These are phyloP conservation scores for Sardinella longiceps DNA, from an alignment of 2,797 vertebrate genomes.

Conservation along the genomic window DNA sequence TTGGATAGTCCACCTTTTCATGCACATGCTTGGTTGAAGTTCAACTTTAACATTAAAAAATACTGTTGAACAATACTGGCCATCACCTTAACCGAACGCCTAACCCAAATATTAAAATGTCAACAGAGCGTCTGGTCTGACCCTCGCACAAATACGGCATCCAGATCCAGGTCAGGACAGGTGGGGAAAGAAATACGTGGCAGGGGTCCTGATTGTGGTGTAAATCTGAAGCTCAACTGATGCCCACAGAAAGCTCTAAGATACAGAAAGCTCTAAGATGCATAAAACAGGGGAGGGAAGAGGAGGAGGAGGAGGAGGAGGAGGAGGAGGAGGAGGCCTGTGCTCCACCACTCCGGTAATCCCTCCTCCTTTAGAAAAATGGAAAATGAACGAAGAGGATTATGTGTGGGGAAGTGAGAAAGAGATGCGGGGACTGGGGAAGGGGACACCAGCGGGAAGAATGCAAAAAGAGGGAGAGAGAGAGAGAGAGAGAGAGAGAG, in stretches of 20 bases:
- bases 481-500: constrained; percentile 15
- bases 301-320: neutral
- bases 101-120: too few species aligned
- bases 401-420: constrained; percentile 34
- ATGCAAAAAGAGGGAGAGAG: neutral
- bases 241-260: neutral
- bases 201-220: too few species aligned
- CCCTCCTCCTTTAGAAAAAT: constrained; percentile 27
- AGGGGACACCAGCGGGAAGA: neutral
- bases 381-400: constrained; percentile 42
- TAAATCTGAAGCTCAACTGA: neutral
- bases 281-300: neutral
- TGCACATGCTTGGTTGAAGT: too few species aligned
- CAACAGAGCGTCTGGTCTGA: too few species aligned
- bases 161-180: too few species aligned
- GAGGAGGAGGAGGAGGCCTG: neutral
- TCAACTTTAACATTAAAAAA: too few species aligned
- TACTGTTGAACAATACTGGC: too few species aligned
- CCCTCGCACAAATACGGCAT: too few species aligned
- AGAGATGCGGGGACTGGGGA: neutral
- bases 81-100: too few species aligned
- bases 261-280: neutral
- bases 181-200: too few species aligned
- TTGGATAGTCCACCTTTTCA: too few species aligned
- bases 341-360: neutral